Percentiles rank a stretch among this genome's conserved stretches.
Conservation (phyloP, 53 echinoderm and acorn worm species). For the Zoroaster sp. region DNA sequence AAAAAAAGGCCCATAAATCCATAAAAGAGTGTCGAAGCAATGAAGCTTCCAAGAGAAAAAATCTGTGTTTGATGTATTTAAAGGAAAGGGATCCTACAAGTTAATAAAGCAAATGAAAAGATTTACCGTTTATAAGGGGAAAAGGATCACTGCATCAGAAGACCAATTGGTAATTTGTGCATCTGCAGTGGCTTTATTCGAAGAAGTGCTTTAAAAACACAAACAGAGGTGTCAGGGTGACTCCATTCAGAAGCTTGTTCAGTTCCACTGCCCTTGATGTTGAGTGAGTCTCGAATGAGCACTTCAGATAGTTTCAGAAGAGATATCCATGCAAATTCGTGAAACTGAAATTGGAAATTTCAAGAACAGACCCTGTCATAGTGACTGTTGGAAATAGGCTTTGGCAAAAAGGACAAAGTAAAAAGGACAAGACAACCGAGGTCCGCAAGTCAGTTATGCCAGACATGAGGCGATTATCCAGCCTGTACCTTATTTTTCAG, state of each 20-base stretch:
- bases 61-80: conserved; percentile 32
- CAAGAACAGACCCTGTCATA: conserved; percentile 53
- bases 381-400: conserved; percentile 59
- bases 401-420: conserved; percentile 58
- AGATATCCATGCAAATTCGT: conserved; percentile 39
- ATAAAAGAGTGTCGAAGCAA: conserved; percentile 46
- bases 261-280: conserved; percentile 28
- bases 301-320: conserved; percentile 8
- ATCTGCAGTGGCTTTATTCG: conserved; percentile 60
- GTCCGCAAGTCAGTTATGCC: conserved; percentile 73
- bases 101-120: conserved; percentile 42
- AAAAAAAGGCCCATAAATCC: conserved; percentile 49
- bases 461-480: conserved; percentile 63
- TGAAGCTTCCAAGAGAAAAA: conserved; percentile 66
- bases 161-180: conserved; percentile 52
- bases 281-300: background rate
- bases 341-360: conserved; percentile 36
- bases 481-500: conserved; percentile 53
- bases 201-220: conserved; percentile 36
- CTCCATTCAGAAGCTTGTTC: conserved; percentile 41
- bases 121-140: conserved; percentile 25
- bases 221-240: conserved; percentile 46
- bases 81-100: conserved; percentile 43
- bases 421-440: conserved; percentile 53
- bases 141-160: conserved; percentile 29